Evolutionary conservation across 1,140 invertebrate genomes (phyloP), one percentile per base, ranked within the genome.

Genomic region (Euschistus heros): DNA sequence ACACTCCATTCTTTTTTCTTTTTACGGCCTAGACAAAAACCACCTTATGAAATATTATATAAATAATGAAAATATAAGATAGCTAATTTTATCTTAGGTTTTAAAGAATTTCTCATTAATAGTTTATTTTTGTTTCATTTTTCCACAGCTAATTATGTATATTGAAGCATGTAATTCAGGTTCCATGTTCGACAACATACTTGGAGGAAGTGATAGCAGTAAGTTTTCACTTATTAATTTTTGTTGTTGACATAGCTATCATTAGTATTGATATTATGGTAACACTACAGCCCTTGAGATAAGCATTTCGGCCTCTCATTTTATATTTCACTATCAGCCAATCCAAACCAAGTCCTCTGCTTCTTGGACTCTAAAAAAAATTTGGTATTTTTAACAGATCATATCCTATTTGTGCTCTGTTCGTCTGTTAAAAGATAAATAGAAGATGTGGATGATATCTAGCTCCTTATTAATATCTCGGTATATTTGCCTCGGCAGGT

Each of bases 111-210:
- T 30, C 8, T 8, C 30, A 3, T 30, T 15, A 47, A 47, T 20
- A 2, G 6, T 50, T 22, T 17, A 20, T 2, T 20, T 2, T 22
- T 50, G n/a, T 50, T 18, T 22, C n/a, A 10, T 50, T 50, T 22
- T 50, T 47, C 24, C 20, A 15, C 42, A 63, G 62, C 42, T 63
- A 20, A 42, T 63, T 7, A 50, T 63, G 37, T 63, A 63, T 50
- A 63, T 63, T 46, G 62, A 63, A 63, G 62, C 62, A 17, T 63
- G 62, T 26, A 42, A 63, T 24, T 46, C 62, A n/a, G 62, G 62
- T 47, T 63, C 62, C 37, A 63, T 63, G 62, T 63, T 63, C 18
- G 62, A 63, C 44, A 27, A 24, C 18, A 44, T 63, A 4, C 24
- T 63, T 14, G 62, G 33, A 14, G 37, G 44, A 6, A 14, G 6